Conservation (phyloP, 2,797 vertebrate species). For the Muscicapa striata region DNA sequence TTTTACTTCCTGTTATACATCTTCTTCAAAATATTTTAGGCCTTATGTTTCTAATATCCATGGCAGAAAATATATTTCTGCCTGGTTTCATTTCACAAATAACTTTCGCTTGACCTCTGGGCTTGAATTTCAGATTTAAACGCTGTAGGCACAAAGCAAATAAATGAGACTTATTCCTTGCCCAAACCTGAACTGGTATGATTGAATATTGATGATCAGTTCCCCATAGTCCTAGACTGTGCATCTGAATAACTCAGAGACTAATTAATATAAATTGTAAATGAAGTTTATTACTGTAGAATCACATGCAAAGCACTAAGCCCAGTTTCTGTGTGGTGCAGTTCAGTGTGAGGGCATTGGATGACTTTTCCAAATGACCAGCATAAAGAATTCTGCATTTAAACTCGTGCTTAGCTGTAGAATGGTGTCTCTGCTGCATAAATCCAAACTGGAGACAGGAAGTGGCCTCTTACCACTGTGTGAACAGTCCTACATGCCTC, state of each 20-base stretch:
- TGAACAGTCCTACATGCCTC: neutral
- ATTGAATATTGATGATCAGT: constrained; percentile 3
- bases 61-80: constrained; percentile 1
- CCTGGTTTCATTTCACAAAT: neutral
- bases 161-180: neutral
- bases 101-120: neutral
- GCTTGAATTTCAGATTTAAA: neutral
- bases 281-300: neutral
- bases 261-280: neutral
- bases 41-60: neutral
- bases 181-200: neutral
- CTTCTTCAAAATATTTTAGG: neutral
- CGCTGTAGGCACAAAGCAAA: neutral
- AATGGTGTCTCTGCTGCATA: neutral
- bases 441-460: neutral
- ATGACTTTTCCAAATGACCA: neutral
- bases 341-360: neutral
- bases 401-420: neutral
- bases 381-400: neutral
- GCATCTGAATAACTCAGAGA: constrained; percentile 12
- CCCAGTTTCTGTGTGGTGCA: neutral
- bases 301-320: neutral
- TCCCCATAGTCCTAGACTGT: neutral
- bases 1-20: neutral
- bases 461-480: neutral